Evolutionary conservation across 2,888 invertebrate genomes (phyloP), one percentile per base, ranked within the genome.

Genomic region (Polydrusus cervinus): DNA sequence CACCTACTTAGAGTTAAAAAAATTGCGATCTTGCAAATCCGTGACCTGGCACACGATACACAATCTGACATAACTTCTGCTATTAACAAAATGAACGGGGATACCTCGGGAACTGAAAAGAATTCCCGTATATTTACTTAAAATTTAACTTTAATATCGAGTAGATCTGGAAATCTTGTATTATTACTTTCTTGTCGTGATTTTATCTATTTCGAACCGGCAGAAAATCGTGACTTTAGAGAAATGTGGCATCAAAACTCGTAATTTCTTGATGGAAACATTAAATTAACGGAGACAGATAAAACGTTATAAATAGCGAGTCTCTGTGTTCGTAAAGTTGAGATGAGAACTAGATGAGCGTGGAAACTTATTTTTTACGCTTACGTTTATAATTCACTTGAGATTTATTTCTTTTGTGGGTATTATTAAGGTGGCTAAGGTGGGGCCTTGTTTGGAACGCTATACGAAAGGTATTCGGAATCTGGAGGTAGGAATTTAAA

Each of bases 221-320:
- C 64, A 1, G 49, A 14, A 49, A 64, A 20, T 64, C 64, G 64
- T 64, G 64, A 64, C 64, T 64, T 20, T 45, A 10, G 45, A 47
- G 47, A 45, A 62, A 62, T 62, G 47, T 64, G 49, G 43, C 47
- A 64, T 64, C 64, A 64, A 49, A 64, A 49, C 64, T 64, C 64
- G 47, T 64, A 64, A 64, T 64, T 64, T 64, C 64, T 64, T 64
- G 64, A 64, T 64, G 49, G 64, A 64, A 64, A 64, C 64, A 64
- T 64, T 64, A 49, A 64, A 64, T 64, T 64, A 64, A 49, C 47
- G 49, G 30, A 64, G 34, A 47, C 64, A 64, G 47, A 47, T 64
- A 64, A 64, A 64, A 64, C 34, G 47, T 64, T 64, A 64, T 64
- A 64, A 64, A 64, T 64, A 64, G 47, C 30, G 30, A 64, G 16